Conservation (phyloP, 2,797 vertebrate species). For the Peromyscus attwateri region DNA sequence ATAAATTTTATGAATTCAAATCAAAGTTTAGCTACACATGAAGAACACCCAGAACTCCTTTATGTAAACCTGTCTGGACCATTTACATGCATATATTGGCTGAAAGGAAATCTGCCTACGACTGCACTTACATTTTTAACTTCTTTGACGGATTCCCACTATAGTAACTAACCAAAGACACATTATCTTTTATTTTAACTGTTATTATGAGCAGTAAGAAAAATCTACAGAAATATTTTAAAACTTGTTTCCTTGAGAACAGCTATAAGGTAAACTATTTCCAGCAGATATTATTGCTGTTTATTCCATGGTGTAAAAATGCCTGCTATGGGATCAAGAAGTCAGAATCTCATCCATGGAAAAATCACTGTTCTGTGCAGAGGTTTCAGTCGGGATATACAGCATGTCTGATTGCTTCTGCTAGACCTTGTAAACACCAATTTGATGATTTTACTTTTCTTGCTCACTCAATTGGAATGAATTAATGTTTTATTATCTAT, state of each 20-base stretch:
- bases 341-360: not conserved
- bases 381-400: not conserved
- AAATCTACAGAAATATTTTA: not conserved
- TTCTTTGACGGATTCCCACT: not conserved
- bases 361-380: not conserved
- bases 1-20: not conserved
- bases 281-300: not conserved
- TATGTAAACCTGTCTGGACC: not conserved
- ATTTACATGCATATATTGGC: not conserved
- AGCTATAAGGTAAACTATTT: not conserved
- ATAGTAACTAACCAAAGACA: not conserved
- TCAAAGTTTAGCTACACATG: not conserved
- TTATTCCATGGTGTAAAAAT: not conserved
- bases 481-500: not conserved
- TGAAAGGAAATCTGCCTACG: not conserved
- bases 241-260: not conserved
- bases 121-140: not conserved
- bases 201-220: not conserved
- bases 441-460: not conserved
- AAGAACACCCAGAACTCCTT: not conserved
- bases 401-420: not conserved
- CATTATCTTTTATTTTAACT: not conserved
- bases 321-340: not conserved
- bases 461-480: not conserved
- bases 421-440: not conserved